Base-by-base conservation (phyloP, 1,140 invertebrate genomes). In the Sarcophaga peregrina region DNA sequence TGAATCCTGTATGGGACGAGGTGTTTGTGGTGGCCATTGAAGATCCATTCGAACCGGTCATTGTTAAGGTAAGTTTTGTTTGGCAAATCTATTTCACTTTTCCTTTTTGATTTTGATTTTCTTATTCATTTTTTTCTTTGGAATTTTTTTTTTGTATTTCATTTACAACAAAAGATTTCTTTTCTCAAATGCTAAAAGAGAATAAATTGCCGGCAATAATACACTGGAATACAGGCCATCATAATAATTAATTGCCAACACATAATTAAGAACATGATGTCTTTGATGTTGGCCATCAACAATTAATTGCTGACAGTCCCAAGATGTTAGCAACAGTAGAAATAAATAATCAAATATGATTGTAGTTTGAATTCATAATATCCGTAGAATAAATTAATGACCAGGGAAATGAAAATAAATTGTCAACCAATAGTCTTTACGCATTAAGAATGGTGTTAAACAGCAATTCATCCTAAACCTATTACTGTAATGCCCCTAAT, bases 1-100 rank as follows among this genome's bases (percentile, higher is more conserved):
- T 98, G 80, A 97, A 98, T 92, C 97, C 98, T 48, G 92, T 95
- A 80, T 99, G 98, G 98, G 95, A 99, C 90, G 98, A 99, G 91
- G 96, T 95, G 85, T 98, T 99, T 91, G 97, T 96, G 37, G 93
- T 99, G 82, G 96, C 97, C 58, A 95, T 99, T 85, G 98, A 98
- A 91, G 98, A 99, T 92, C 96, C 97, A 3, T 97, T 97, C 87
- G 93, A 95, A 87, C 95, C 96, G 8, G 92, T 99, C 54, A 93
- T 95, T 83, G 93, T 99, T 82, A 98, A 98, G 93, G 96, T 96
- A 91, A 91, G 91, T 88, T 46, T 20, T 72, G 25, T 15, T 75
- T 83, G 25, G 8, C 54, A 13, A 37, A n/a, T 45, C 46, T 37
- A 37, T 37, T 37, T 37, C 25, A 37, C 25, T 37, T 37, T 37